Evolutionary conservation across 2,113 vertebrate genomes (phyloP).

Genomic region (Sceloporus tristichus): DNA sequence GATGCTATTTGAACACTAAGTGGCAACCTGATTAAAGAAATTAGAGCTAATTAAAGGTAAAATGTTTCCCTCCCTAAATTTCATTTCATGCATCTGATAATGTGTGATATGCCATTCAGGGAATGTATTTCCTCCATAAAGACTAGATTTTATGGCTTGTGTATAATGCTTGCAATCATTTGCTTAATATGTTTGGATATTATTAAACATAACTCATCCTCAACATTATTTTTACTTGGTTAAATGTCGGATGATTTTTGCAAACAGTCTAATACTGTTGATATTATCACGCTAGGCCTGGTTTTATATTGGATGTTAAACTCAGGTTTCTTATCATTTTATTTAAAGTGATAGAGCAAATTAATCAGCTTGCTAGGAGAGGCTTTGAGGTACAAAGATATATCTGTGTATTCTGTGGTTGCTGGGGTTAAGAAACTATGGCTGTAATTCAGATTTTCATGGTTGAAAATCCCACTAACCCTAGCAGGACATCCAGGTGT

Average conservation of each 20-base stretch:
- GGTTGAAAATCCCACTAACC: too few species aligned
- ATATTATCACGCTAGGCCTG: neutral
- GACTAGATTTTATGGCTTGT: slow-evolving; percentile 64
- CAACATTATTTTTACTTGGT: slow-evolving; percentile 71
- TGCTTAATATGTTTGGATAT: slow-evolving; percentile 62
- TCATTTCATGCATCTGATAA: slow-evolving; percentile 70
- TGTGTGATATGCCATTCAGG: slow-evolving; percentile 69
- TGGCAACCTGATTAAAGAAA: slow-evolving; percentile 74
- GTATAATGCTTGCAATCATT: slow-evolving; percentile 70
- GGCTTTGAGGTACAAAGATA: neutral
- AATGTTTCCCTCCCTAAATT: slow-evolving; percentile 73
- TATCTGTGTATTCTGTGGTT: neutral
- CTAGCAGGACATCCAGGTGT: too few species aligned
- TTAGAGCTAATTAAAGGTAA: slow-evolving; percentile 79
- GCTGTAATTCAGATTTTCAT: neutral
- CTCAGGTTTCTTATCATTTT: neutral
- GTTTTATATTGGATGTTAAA: slow-evolving; percentile 28
- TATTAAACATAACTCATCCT: slow-evolving; percentile 66
- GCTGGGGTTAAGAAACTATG: neutral
- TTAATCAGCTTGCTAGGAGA: slow-evolving; percentile 12
- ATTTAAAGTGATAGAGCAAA: neutral
- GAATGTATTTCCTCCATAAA: slow-evolving; percentile 67
- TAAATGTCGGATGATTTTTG: slow-evolving; percentile 60
- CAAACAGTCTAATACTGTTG: slow-evolving; percentile 47
- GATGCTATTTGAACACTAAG: slow-evolving; percentile 70